phyloP scores from a whole-genome alignment of 2,113 vertebrate species.

The Neopipo cinnamomea region DNA sequence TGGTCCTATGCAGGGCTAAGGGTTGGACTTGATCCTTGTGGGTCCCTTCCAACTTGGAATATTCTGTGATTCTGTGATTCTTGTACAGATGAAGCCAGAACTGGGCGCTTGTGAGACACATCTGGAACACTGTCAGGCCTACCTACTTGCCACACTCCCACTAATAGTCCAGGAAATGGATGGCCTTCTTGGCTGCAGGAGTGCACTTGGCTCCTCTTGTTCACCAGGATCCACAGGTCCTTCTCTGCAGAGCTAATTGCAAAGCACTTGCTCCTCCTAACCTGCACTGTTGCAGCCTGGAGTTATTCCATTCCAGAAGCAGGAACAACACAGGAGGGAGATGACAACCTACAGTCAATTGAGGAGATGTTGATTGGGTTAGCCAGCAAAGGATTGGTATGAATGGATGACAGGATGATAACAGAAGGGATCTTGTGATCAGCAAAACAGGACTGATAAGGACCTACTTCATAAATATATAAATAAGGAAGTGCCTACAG shows the following conservation, averaged over 20 bases:
- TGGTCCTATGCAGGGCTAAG: background rate
- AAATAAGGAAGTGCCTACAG: background rate
- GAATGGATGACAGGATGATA: background rate
- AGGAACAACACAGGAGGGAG: too few relatives aligned
- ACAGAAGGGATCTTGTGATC: background rate
- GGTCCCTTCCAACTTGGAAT: background rate
- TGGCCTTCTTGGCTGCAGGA: background rate
- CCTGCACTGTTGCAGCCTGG: background rate
- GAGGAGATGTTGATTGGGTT: background rate
- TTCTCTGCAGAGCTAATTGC: background rate
- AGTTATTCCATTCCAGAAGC: background rate
- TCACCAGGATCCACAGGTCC: background rate
- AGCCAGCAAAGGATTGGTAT: background rate
- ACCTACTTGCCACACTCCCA: background rate
- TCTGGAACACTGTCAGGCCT: background rate
- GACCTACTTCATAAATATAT: background rate
- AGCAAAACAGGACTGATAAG: background rate
- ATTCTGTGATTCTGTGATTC: background rate
- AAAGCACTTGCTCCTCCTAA: background rate
- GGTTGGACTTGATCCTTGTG: background rate
- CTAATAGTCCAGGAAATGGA: background rate
- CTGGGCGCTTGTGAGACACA: background rate
- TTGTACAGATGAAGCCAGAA: background rate
- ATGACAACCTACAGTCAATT: background rate
- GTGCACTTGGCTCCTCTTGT: background rate